Conservation (phyloP, 2,113 vertebrate genomes). For the Fulica atra region DNA sequence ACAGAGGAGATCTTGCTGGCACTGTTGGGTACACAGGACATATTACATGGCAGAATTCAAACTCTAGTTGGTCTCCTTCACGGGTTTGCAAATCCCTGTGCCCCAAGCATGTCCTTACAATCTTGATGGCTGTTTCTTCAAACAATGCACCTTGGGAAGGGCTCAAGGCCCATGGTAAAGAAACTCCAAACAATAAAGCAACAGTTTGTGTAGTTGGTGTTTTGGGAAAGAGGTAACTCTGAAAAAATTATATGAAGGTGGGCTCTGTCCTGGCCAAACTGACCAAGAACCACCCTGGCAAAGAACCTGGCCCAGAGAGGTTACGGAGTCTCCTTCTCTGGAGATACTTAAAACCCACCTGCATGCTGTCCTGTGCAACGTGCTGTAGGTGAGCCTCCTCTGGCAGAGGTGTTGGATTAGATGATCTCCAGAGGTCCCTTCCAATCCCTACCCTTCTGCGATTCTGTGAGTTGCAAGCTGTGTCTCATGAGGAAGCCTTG, state of each 20-base stretch:
- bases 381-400: too few relatives aligned
- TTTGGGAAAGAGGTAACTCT: not conserved
- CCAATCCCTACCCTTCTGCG: too few relatives aligned
- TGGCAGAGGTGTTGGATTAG: too few relatives aligned
- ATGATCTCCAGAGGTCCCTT: too few relatives aligned
- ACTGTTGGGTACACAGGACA: accelerated
- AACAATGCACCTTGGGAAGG: not conserved
- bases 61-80: not conserved
- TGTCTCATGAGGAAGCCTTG: not conserved
- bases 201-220: not conserved
- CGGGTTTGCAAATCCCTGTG: not conserved
- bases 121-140: not conserved
- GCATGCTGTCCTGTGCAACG: too few relatives aligned
- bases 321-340: too few relatives aligned
- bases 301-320: not conserved
- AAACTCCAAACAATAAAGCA: too few relatives aligned
- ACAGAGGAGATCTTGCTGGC: not conserved
- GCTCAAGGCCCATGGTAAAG: accelerated
- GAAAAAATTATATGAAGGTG: not conserved
- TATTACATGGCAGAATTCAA: not conserved
- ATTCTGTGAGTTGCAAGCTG: not conserved
- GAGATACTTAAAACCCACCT: too few relatives aligned
- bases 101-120: accelerated
- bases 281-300: not conserved
- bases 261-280: not conserved